These are phyloP conservation scores for silkworm (Bombyx mori) DNA, from an alignment of 1,140 invertebrate species.

Conservation along the genomic window ASM3026992v2 NC_085120.1:433501-434000, in stretches of 20 bases:
- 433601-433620: slow-evolving; percentile 25
- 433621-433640: slow-evolving; percentile 33
- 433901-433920: slow-evolving; percentile 33
- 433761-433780: slow-evolving; percentile 18
- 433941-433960: slow-evolving; percentile 8
- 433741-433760: slow-evolving; percentile 33
- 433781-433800: slow-evolving; percentile 8
- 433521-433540: too few species aligned
- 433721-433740: slow-evolving; percentile 22
- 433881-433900: too few species aligned
- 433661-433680: slow-evolving; percentile 23
- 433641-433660: slow-evolving; percentile 31
- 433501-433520: too few species aligned
- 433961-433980: slow-evolving; percentile 16
- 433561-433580: slow-evolving; percentile 36
- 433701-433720: slow-evolving; percentile 39
- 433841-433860: slow-evolving; percentile 28
- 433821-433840: slow-evolving; percentile 29
- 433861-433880: too few species aligned
- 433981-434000: slow-evolving; percentile 5
- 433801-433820: slow-evolving; percentile 33
- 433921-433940: slow-evolving; percentile 3
- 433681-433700: slow-evolving; percentile 27
- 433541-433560: slow-evolving; percentile 33
- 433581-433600: slow-evolving; percentile 21